A percentile compares a stretch with the other conserved stretches of the same genome.
These are phyloP conservation scores for Poeciliopsis retropinna DNA, from an alignment of 2,113 vertebrate genomes.

Conservation along the genomic window DNA sequence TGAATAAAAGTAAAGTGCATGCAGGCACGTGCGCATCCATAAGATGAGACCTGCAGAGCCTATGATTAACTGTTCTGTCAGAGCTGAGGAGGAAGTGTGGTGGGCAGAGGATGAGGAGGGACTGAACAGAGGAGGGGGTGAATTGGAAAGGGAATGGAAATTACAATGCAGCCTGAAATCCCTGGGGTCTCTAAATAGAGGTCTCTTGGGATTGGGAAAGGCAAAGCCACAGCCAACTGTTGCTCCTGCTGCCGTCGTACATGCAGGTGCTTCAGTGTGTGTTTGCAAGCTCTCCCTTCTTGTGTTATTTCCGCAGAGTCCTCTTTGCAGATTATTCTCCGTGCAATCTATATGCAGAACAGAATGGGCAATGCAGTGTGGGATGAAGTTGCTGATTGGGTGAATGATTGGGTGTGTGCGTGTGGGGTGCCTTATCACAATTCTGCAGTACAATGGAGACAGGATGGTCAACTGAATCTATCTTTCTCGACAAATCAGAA, in stretches of 20 bases:
- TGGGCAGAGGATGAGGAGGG: constrained; percentile 60
- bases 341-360: constrained; percentile 61
- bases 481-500: constrained; percentile 59
- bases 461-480: constrained; percentile 49
- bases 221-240: constrained; percentile 53
- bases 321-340: constrained; percentile 33
- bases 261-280: constrained; percentile 6
- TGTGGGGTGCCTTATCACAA: constrained; percentile 56
- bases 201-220: constrained; percentile 33
- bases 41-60: constrained; percentile 65
- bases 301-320: constrained; percentile 21
- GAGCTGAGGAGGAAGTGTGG: constrained; percentile 36
- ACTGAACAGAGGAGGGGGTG: constrained; percentile 40
- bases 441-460: constrained; percentile 55
- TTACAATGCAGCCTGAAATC: constrained; percentile 56
- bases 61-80: constrained; percentile 77
- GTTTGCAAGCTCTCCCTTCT: constrained; percentile 6
- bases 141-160: constrained; percentile 64
- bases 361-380: constrained; percentile 43
- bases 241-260: constrained; percentile 37
- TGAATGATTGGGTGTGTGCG: constrained; percentile 49
- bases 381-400: constrained; percentile 53
- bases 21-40: constrained; percentile 9
- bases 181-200: constrained; percentile 50
- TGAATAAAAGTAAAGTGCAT: constrained; percentile 50